Evolutionary conservation across 1,140 invertebrate species (phyloP), one percentile per base, ranked within the genome.

Genomic region (Drosophila cardini): DNA sequence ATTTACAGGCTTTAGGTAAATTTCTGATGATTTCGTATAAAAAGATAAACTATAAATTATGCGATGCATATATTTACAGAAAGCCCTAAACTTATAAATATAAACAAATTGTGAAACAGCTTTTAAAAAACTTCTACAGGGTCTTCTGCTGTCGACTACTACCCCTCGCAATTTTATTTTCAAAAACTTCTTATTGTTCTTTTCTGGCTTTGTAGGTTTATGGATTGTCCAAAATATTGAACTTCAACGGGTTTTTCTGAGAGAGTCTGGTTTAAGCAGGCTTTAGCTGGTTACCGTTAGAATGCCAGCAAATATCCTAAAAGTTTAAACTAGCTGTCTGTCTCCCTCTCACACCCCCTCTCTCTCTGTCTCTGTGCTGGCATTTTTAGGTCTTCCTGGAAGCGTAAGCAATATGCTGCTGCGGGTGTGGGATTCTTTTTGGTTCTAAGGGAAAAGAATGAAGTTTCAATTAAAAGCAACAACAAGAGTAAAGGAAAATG

Each of bases 301-400:
- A 86, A 83, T 65, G 21, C 58, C 79, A 69, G 63, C 78, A 75
- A 61, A 40, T 65, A 40, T 67, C 36, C 43, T 21, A 55, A 71
- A 34, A 48, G 16, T 18, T 16, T 60, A 45, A 18, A 45, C 9
- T 10, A 15, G 10, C 36, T 26, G 21, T 3, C 0, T 4, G 21
- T 4, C 30, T 6, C 10, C 36, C 18, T 53, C 55, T 45, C 56
- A 11, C 38, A 6, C 34, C 42, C 7, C 42, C n/a, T 15, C 38
- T 13, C 16, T 26, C 8, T 21, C 34, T 40, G 1, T 36, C 32
- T 36, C 5, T 42, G 36, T 40, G 11, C 45, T 83, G 79, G 79
- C 83, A 86, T 79, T 86, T 87, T 80, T 83, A 85, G 69, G 83
- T 87, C 83, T 86, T 86, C 83, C 83, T 87, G 79, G 83, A 86